Conservation (phyloP, 2,113 vertebrate species). For the Elanus axillaris region DNA sequence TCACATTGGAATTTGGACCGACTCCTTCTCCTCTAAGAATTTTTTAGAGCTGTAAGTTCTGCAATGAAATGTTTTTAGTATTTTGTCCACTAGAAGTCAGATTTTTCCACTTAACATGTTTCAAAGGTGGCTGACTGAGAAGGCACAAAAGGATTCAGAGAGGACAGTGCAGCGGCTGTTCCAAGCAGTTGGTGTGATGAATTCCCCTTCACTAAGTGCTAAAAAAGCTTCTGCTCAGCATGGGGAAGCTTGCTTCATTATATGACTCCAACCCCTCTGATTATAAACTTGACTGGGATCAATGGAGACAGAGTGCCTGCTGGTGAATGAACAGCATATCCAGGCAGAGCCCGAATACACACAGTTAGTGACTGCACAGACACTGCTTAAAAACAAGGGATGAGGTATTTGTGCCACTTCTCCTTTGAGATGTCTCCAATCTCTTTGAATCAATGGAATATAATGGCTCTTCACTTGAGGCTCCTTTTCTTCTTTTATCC, state of each 20-base stretch:
- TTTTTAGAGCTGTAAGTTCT: neutral
- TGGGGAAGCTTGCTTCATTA: neutral
- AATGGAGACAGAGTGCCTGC: neutral
- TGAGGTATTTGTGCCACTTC: neutral
- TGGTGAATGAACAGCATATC: neutral
- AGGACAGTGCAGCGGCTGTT: neutral
- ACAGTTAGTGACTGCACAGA: neutral
- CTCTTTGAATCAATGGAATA: neutral
- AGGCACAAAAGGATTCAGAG: neutral
- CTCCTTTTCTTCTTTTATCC: neutral
- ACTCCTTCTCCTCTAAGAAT: neutral
- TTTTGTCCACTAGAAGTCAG: constrained; percentile 6
- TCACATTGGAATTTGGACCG: neutral
- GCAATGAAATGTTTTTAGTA: neutral
- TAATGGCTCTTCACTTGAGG: neutral
- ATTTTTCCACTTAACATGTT: neutral
- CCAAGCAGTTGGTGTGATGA: neutral
- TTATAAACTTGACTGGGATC: constrained; percentile 4
- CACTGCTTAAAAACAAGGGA: neutral
- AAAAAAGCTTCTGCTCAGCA: constrained; percentile 27
- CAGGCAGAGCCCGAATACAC: neutral
- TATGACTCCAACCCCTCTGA: neutral
- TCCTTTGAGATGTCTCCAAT: neutral
- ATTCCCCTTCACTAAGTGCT: neutral
- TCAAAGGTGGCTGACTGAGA: neutral